These are phyloP conservation scores for Petaurus breviceps DNA, from an alignment of 2,113 vertebrate genomes.

Conservation along the genomic window DNA sequence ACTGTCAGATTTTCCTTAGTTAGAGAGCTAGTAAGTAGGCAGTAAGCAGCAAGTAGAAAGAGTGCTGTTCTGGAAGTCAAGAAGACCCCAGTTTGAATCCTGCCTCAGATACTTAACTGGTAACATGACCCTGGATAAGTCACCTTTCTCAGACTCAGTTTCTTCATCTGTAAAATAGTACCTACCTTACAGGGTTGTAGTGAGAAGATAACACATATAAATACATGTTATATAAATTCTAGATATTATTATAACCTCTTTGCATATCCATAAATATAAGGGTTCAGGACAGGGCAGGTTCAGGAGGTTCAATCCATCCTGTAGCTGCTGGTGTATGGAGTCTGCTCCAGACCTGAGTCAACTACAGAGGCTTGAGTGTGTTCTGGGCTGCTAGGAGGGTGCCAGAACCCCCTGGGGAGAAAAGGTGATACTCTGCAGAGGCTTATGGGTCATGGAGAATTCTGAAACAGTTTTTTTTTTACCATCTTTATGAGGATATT, in stretches of 20 bases:
- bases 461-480: not conserved
- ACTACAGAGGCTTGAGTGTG: not conserved
- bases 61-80: too few relatives aligned
- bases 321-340: not conserved
- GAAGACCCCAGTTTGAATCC: not conserved
- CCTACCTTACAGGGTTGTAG: not conserved
- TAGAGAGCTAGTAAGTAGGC: not conserved
- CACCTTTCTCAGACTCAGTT: not conserved
- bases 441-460: not conserved
- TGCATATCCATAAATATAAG: not conserved
- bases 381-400: not conserved
- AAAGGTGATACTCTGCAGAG: not conserved
- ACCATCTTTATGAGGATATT: not conserved
- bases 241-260: not conserved
- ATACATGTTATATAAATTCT: not conserved
- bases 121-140: not conserved
- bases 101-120: not conserved
- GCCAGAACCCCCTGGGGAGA: not conserved
- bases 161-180: not conserved
- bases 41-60: not conserved
- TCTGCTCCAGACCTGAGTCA: not conserved
- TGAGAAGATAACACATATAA: not conserved
- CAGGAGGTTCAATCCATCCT: not conserved
- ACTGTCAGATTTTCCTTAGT: not conserved
- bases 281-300: not conserved